These are phyloP conservation scores for Eilema griseolum DNA, from an alignment of 2,888 invertebrate genomes.

Conservation along the genomic window DNA sequence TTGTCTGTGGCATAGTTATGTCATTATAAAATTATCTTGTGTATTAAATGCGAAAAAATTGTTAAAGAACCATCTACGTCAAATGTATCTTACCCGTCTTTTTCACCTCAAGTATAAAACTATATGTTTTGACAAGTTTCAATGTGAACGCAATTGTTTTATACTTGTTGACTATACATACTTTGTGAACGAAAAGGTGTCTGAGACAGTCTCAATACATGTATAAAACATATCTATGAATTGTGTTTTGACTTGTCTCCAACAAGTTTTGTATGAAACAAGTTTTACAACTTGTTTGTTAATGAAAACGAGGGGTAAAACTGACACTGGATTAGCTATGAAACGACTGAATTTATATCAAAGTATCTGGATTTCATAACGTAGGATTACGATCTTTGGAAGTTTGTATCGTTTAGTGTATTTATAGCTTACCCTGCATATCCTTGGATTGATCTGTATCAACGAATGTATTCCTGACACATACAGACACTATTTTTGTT, in stretches of 20 bases:
- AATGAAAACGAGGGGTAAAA: too few species aligned
- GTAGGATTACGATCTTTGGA: neutral
- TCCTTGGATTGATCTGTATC: neutral
- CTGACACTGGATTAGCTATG: neutral
- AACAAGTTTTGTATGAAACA: too few species aligned
- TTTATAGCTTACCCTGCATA: neutral
- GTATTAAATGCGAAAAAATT: neutral
- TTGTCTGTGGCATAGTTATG: neutral
- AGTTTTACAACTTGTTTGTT: too few species aligned
- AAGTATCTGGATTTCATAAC: neutral
- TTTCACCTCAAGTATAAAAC: too few species aligned
- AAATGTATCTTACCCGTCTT: neutral
- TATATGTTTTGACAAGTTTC: too few species aligned
- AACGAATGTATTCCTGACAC: constrained; percentile 6
- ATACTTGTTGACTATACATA: too few species aligned
- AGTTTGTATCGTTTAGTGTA: neutral
- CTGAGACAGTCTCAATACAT: too few species aligned
- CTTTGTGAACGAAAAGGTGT: too few species aligned
- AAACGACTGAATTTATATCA: constrained; percentile 8
- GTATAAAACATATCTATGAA: too few species aligned
- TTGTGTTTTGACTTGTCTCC: too few species aligned
- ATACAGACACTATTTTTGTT: neutral
- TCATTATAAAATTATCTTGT: neutral
- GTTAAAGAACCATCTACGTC: neutral
- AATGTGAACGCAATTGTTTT: too few species aligned